Evolutionary conservation across 2,888 invertebrate genomes (phyloP).

Genomic region (Pristionchus mayeri): DNA sequence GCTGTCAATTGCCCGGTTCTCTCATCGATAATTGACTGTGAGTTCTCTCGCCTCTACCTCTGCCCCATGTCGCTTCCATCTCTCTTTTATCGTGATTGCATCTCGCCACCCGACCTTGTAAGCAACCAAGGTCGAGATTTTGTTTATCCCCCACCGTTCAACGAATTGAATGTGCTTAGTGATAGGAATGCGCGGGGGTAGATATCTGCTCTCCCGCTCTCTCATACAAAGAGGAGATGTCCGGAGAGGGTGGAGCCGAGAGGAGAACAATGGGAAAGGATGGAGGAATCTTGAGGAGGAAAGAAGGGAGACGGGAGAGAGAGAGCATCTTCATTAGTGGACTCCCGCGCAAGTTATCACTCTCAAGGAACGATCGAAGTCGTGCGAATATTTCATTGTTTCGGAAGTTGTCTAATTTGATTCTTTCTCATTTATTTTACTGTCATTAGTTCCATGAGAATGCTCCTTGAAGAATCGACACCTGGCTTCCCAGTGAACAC

Average conservation of each 20-base stretch:
- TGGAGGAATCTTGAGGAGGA: constrained; percentile 30
- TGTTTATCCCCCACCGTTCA: constrained; percentile 13
- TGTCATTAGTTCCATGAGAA: too few species aligned
- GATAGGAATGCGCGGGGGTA: background rate
- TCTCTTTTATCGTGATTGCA: background rate
- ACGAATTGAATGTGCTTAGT: background rate
- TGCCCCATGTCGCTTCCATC: background rate
- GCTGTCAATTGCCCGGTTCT: background rate
- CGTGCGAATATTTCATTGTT: background rate
- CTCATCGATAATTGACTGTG: constrained; percentile 7
- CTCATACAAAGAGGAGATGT: constrained; percentile 7
- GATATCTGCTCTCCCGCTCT: background rate
- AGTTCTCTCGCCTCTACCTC: background rate
- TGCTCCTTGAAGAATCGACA: too few species aligned
- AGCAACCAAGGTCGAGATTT: constrained; percentile 21
- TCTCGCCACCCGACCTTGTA: constrained; percentile 28
- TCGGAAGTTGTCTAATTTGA: background rate
- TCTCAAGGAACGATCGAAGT: background rate
- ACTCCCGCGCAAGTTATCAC: constrained; percentile 1
- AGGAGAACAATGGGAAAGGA: constrained; percentile 19
- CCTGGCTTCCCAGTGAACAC: too few species aligned
- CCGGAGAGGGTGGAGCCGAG: constrained; percentile 31
- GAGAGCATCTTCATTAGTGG: constrained; percentile 16
- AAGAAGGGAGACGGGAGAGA: background rate
- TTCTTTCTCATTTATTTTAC: background rate